phyloP scores from a whole-genome alignment of 2,113 vertebrate genomes.

The Xyliphius kryptos region DNA sequence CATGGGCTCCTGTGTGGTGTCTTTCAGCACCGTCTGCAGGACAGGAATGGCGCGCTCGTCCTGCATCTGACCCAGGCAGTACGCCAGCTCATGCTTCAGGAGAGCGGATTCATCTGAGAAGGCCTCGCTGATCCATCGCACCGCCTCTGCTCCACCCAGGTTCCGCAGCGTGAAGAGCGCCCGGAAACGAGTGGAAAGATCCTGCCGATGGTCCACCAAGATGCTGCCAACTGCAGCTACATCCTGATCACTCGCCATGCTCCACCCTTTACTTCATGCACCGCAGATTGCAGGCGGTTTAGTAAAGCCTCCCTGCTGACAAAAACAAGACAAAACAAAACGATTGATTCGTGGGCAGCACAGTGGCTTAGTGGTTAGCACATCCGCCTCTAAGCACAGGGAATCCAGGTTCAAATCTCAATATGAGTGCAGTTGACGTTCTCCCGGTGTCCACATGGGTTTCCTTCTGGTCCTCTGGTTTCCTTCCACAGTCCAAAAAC shows the following conservation, averaged over 20 bases:
- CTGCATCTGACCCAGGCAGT: conserved; percentile 92
- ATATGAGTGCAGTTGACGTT: too few species aligned
- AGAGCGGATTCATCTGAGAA: conserved; percentile 80
- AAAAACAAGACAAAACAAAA: too few species aligned
- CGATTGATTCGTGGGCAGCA: too few species aligned
- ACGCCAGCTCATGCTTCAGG: conserved; percentile 91
- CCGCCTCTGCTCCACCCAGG: conserved; percentile 70
- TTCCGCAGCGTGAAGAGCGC: conserved; percentile 87
- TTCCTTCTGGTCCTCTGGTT: too few species aligned
- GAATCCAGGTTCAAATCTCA: too few species aligned
- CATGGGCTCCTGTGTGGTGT: conserved; percentile 82
- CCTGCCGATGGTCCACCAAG: conserved; percentile 63
- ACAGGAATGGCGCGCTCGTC: conserved; percentile 72
- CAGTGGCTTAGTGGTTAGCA: too few species aligned
- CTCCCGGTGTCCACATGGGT: too few species aligned
- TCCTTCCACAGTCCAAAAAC: too few species aligned
- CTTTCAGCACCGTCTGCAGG: conserved; percentile 68
- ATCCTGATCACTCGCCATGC: conserved; percentile 59
- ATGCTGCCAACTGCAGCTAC: conserved; percentile 64
- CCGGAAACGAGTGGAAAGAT: conserved; percentile 77
- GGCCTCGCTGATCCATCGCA: conserved; percentile 80
- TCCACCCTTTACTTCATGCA: neutral
- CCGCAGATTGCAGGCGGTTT: too few species aligned
- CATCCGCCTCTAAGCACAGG: too few species aligned
- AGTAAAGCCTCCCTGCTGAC: too few species aligned